Conservation (phyloP, 2,888 invertebrate species). For the Dusona sp. region DNA sequence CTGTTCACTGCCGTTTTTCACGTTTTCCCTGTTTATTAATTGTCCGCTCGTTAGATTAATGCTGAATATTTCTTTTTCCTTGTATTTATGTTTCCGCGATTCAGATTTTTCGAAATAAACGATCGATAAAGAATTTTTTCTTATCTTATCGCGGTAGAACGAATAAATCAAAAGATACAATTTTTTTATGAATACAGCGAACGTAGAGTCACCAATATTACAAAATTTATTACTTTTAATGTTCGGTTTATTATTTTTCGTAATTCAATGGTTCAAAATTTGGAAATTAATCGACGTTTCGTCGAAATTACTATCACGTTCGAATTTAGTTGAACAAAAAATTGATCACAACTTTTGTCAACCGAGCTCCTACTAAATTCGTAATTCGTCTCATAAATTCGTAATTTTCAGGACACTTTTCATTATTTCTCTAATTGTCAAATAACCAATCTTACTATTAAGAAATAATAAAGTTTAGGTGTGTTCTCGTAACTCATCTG, state of each 20-base stretch:
- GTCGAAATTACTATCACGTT: background rate
- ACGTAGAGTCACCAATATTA: background rate
- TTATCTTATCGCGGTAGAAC: background rate
- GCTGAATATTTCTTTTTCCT: background rate
- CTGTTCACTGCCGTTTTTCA: background rate
- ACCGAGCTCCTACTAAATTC: background rate
- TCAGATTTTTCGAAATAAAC: background rate
- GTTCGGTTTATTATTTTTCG: background rate
- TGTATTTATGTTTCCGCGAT: background rate
- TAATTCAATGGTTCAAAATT: background rate
- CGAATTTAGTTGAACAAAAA: background rate
- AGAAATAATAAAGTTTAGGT: background rate
- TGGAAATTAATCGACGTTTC: background rate
- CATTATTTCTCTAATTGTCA: background rate
- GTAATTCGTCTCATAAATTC: background rate
- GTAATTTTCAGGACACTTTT: background rate
- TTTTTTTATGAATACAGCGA: background rate
- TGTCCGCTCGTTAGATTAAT: background rate
- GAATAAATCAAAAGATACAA: background rate
- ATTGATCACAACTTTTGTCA: background rate
- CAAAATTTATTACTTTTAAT: background rate
- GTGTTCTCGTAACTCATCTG: background rate
- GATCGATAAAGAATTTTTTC: background rate
- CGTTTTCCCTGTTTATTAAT: constrained; percentile 14
- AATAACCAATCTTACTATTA: background rate